Base-by-base conservation (phyloP, 1,140 invertebrate genomes). In the Danaus plexippus region DNA sequence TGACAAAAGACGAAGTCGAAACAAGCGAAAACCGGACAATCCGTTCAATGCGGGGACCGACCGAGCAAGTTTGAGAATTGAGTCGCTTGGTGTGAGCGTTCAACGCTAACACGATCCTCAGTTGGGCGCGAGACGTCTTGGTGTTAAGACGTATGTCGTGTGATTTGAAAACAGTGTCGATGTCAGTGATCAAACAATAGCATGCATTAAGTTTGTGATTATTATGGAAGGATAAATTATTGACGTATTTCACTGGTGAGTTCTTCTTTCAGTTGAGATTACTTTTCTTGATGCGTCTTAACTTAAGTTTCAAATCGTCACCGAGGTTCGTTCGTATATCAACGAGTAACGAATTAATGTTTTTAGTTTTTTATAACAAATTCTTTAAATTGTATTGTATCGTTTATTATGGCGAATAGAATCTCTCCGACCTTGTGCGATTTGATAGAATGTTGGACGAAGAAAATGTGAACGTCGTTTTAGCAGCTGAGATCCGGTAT, bases 1-100 rank as follows among this genome's bases (percentile, higher is more conserved):
- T 80, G 76, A 80, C 76, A 82, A 82, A 79, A 79, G 75, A 66
- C 71, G 64, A 72, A 72, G 73, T 66, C 73, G 67, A 77, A 77
- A 75, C 69, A 68, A 70, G 66, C 66, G 63, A 64, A 74, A 81
- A 78, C 76, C 78, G 75, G 76, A 75, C 71, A 69, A 77, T 80
- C 72, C 67, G 75, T 70, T 75, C 65, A 67, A 64, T 72, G 77
- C 69, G 71, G 67, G 59, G 66, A 77, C 73, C 62, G 63, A 65
- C 73, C 79, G 53, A 63, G 69, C 78, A 59, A 75, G 78, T 81
- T 76, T 65, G 47, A 47, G 54, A 32, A 32, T 15, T 43, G 54
- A 50, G 42, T 47, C 40, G 11, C 40, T 15, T 12, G 15, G 69
- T 61, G 62, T 59, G 48, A 50, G 53, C 44, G 50, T 44, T 45